Conservation (phyloP, 2,113 vertebrate genomes). For the Progne subis region DNA sequence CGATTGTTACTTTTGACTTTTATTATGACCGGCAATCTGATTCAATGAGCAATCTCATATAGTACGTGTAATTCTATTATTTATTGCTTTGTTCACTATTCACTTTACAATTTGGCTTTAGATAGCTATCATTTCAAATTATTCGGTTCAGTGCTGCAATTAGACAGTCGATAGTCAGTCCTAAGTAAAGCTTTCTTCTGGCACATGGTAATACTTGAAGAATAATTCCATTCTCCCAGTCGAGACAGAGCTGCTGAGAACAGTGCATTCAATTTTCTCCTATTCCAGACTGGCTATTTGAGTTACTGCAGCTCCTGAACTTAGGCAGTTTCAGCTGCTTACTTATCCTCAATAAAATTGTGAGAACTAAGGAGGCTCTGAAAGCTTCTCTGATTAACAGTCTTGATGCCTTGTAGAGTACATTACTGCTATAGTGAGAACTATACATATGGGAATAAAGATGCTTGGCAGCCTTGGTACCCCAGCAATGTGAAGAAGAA, state of each 20-base stretch:
- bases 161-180: background rate
- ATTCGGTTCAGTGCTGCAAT: constrained; percentile 21
- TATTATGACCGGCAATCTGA: background rate
- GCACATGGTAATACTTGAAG: background rate
- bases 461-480: background rate
- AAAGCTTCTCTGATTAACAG: constrained; percentile 37
- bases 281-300: background rate
- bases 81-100: constrained; percentile 40
- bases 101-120: constrained; percentile 33
- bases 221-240: background rate
- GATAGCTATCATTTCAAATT: constrained; percentile 43
- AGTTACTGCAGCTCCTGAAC: constrained; percentile 3
- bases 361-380: constrained; percentile 9
- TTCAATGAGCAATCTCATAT: constrained; percentile 33
- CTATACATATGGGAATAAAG: background rate
- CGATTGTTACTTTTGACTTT: constrained; percentile 29
- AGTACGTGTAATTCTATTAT: constrained; percentile 23
- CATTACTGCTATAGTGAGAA: background rate
- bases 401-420: background rate
- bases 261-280: constrained; percentile 15
- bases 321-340: background rate
- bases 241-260: background rate
- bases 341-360: constrained; percentile 15
- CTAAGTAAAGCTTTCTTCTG: constrained; percentile 30
- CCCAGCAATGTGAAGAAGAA: background rate